These are phyloP conservation scores for Sternotherus odoratus DNA, from an alignment of 2,797 vertebrate species.

Conservation along the genomic window DNA sequence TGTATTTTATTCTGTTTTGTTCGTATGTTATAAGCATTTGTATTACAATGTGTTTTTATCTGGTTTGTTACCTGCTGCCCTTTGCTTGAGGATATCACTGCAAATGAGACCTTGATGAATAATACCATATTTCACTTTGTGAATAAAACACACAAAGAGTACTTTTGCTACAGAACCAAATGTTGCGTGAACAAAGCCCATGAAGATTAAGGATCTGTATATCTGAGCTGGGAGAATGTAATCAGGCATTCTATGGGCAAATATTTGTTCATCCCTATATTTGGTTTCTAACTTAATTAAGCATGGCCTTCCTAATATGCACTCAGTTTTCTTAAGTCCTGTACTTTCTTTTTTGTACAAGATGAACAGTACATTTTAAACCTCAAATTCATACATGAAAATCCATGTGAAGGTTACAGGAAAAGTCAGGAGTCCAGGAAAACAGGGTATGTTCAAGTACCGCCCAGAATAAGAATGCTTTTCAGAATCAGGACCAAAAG, in stretches of 20 bases:
- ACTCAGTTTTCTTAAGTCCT: not conserved
- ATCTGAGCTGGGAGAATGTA: not conserved
- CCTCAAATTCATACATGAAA: not conserved
- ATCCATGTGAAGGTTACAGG: not conserved
- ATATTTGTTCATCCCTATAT: not conserved
- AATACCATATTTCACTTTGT: not conserved
- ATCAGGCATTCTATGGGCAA: not conserved
- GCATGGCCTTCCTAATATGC: not conserved
- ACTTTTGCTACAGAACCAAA: not conserved
- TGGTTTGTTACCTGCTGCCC: constrained; percentile 23
- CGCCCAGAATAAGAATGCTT: not conserved
- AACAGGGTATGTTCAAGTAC: not conserved
- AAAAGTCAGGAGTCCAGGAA: not conserved
- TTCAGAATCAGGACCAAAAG: not conserved
- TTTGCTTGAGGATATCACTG: not conserved
- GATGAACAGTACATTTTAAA: not conserved
- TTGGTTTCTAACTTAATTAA: constrained; percentile 21
- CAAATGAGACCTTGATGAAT: not conserved
- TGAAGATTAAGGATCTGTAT: constrained; percentile 1
- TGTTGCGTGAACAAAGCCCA: constrained; percentile 5
- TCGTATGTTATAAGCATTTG: not conserved
- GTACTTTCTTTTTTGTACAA: not conserved
- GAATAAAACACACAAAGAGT: not conserved
- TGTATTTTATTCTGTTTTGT: not conserved
- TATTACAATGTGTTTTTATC: not conserved